These are phyloP conservation scores for Lasioglossum baleicum DNA, from an alignment of 1,140 invertebrate genomes.

Conservation along the genomic window DNA sequence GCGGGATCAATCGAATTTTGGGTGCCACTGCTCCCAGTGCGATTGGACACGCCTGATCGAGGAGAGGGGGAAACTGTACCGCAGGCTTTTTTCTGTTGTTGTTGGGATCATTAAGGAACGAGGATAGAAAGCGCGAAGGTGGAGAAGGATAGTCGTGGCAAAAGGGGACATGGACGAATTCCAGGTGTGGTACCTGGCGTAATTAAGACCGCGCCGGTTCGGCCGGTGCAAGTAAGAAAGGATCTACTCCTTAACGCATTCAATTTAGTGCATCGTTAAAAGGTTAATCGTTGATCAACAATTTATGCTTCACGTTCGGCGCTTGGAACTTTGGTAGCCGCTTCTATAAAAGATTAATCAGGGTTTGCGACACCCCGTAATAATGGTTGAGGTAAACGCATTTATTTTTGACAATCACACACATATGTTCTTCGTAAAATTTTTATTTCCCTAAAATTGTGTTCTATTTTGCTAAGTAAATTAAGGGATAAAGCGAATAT, in stretches of 20 bases:
- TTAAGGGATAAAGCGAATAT: too few species aligned
- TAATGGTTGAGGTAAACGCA: too few species aligned
- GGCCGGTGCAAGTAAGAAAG: neutral
- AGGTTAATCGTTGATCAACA: neutral
- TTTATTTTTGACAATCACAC: too few species aligned
- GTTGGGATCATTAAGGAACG: slow-evolving; percentile 54
- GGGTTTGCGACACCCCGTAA: too few species aligned
- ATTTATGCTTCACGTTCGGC: neutral
- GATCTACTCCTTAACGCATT: neutral
- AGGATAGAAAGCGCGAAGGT: slow-evolving; percentile 48
- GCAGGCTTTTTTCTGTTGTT: slow-evolving; percentile 28
- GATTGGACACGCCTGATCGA: slow-evolving; percentile 54
- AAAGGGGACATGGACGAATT: slow-evolving; percentile 34
- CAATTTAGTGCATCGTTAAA: neutral
- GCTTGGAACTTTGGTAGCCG: too few species aligned
- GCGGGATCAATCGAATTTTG: slow-evolving; percentile 59
- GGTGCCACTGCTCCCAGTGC: slow-evolving; percentile 38
- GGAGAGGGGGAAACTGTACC: slow-evolving; percentile 55
- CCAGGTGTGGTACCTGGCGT: slow-evolving; percentile 41
- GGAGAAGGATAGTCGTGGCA: slow-evolving; percentile 33
- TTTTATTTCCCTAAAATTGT: too few species aligned
- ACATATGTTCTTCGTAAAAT: too few species aligned
- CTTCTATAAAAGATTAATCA: too few species aligned
- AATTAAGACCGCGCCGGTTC: slow-evolving; percentile 44
- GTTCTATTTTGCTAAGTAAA: too few species aligned